Evolutionary conservation across 2,113 vertebrate species (phyloP).

Genomic region (Emberiza fucata): DNA sequence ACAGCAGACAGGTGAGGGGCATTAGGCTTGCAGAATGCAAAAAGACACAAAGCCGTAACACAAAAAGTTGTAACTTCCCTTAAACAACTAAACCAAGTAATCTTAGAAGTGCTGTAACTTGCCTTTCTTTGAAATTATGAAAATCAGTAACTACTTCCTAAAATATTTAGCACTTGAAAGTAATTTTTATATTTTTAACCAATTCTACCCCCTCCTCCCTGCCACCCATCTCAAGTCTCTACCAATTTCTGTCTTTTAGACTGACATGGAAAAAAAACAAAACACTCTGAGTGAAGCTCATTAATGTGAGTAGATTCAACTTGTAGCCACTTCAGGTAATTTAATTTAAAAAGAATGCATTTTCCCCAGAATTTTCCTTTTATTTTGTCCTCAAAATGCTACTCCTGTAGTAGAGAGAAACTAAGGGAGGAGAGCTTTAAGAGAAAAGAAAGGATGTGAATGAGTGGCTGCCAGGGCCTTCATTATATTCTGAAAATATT

Average conservation of each 20-base stretch:
- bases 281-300: not conserved
- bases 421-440: not conserved
- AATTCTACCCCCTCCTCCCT: fast-evolving
- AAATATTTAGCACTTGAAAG: not conserved
- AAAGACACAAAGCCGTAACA: not conserved
- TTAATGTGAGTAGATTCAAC: not conserved
- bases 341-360: not conserved
- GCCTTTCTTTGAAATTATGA: not conserved
- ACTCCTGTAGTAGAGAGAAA: not conserved
- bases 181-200: not conserved
- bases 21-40: not conserved
- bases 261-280: not conserved
- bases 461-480: not conserved
- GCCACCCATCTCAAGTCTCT: fast-evolving
- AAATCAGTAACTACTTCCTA: not conserved
- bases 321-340: not conserved
- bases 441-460: not conserved
- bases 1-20: not conserved
- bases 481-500: not conserved
- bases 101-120: not conserved
- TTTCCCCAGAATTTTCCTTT: not conserved
- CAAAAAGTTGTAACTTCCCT: not conserved
- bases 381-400: not conserved
- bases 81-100: not conserved
- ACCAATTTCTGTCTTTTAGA: not conserved